A percentile compares a stretch with the other conserved stretches of the same genome.
phyloP scores from a whole-genome alignment of 2,113 vertebrate genomes.

The Hystrix brachyura region DNA sequence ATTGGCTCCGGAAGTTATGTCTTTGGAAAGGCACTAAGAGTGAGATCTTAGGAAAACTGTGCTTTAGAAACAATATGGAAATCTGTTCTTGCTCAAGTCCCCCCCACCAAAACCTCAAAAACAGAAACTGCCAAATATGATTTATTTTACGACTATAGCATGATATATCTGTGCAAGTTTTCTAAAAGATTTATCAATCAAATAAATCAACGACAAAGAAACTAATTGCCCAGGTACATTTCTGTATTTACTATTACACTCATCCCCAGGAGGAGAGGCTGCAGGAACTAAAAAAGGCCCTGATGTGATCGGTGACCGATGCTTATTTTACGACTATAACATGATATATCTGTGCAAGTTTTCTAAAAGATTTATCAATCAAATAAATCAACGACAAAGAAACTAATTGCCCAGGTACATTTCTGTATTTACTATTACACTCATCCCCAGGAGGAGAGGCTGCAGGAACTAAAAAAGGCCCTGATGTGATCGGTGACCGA shows the following conservation, averaged over 20 bases:
- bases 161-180: slow-evolving; percentile 21
- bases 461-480: neutral
- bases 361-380: slow-evolving; percentile 48
- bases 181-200: slow-evolving; percentile 43
- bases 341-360: neutral
- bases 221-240: neutral
- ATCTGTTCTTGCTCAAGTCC: neutral
- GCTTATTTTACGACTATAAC: neutral
- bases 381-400: slow-evolving; percentile 46
- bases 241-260: slow-evolving; percentile 28
- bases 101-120: neutral
- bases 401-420: neutral
- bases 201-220: slow-evolving; percentile 53
- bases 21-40: neutral
- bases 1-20: neutral
- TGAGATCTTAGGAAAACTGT: neutral
- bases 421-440: slow-evolving; percentile 27
- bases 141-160: neutral
- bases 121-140: slow-evolving; percentile 15
- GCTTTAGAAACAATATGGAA: neutral
- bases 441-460: neutral
- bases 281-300: neutral
- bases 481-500: neutral
- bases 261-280: neutral
- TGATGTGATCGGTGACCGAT: neutral